These are phyloP conservation scores for Piprites chloris DNA, from an alignment of 2,113 vertebrate genomes.

Conservation along the genomic window DNA sequence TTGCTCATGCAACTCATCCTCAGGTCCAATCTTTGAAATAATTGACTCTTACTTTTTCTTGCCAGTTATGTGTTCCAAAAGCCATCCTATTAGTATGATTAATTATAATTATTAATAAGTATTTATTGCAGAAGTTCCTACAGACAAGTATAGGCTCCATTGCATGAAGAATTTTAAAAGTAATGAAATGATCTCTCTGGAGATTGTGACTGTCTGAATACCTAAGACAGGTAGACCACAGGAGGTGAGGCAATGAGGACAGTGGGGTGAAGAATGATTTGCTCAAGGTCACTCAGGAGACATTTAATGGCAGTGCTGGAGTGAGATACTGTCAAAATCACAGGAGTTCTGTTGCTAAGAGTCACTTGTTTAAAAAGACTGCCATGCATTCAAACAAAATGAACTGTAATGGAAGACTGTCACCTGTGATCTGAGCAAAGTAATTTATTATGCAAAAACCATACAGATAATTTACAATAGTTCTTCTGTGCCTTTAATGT, in stretches of 20 bases:
- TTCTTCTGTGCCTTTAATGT: constrained; percentile 46
- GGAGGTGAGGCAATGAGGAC: background rate
- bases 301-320: background rate
- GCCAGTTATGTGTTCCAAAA: background rate
- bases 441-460: constrained; percentile 59
- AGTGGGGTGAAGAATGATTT: background rate
- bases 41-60: background rate
- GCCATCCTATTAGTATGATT: background rate
- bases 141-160: background rate
- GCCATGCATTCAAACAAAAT: constrained; percentile 51
- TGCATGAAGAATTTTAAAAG: background rate
- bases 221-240: background rate
- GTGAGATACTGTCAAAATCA: background rate
- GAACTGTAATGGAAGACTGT: constrained; percentile 28
- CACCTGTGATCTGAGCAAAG: constrained; percentile 39
- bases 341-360: constrained; percentile 33
- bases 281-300: background rate
- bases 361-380: constrained; percentile 61
- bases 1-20: background rate
- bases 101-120: background rate
- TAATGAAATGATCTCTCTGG: background rate
- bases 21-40: background rate
- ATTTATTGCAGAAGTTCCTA: background rate
- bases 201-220: background rate
- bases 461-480: constrained; percentile 43